Evolutionary conservation across 2,113 vertebrate species (phyloP), one percentile per base, ranked within the genome.

Genomic region (Eonycteris spelaea): DNA sequence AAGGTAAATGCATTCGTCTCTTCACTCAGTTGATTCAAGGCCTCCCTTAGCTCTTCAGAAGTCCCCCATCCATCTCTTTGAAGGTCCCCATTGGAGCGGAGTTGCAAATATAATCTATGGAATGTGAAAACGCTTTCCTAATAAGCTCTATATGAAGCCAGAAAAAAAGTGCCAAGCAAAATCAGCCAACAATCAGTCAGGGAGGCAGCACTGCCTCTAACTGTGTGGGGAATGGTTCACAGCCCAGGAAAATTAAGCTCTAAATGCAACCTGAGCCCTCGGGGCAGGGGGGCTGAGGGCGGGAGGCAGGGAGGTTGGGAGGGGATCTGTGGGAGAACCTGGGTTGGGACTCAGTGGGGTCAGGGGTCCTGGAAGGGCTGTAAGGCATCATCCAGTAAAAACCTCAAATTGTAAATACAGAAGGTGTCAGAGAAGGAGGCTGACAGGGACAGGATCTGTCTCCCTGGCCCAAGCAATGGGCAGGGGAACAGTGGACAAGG

Each of bases 151-250:
- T 95, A 96, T 95, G 98, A 97, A 51, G 97, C 87, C 91, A 48
- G 97, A 90, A 97, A 96, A 97, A 92, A 97, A 95, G 94, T 91
- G 97, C 96, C 97, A 98, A 98, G 98, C 59, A 95, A 94, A 97
- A 98, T 98, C 97, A 97, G 97, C 97, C 97, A 97, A 88, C 96
- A 93, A 97, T 98, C 98, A 97, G 94, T 97, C 97, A 98, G 97
- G 82, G 92, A 88, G 68, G 88, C 57, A 0, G 90, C 1, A 0
- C 77, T 7, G 55, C 94, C 19, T 86, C 94, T 97, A 88, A 97
- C 95, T 0, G 43, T 3, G 77, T 77, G 53, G 12, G 95, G 63
- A 88, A 97, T 0, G 96, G 68, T 95, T 97, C 96, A 91, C 35
- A 51, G 90, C 96, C 78, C 93, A 12, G 93, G 91, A 95, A 98